These are phyloP conservation scores for Dynastes tityus DNA, from an alignment of 2,888 invertebrate genomes.

Conservation along the genomic window DNA sequence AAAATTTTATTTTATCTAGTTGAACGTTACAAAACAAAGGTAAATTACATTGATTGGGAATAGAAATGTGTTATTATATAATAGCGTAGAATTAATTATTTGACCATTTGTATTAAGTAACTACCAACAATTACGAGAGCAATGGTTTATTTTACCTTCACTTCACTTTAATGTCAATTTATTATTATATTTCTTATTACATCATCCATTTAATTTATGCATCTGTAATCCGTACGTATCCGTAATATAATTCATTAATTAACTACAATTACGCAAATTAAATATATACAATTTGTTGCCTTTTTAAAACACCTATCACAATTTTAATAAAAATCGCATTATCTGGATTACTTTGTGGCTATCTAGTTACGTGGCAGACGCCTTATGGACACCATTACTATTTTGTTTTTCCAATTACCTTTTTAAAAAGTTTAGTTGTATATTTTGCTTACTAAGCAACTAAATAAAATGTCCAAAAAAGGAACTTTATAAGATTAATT, in stretches of 20 bases:
- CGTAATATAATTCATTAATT: not conserved
- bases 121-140: not conserved
- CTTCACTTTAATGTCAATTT: not conserved
- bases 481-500: no score
- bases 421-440: no score
- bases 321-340: no score
- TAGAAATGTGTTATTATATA: conserved; percentile 12
- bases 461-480: no score
- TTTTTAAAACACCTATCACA: not conserved
- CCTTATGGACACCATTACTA: no score
- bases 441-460: no score
- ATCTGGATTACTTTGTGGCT: no score
- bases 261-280: not conserved
- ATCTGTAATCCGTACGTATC: not conserved
- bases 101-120: conserved; percentile 1
- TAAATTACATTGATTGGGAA: not conserved
- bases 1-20: no score
- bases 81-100: not conserved
- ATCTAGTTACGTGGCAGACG: no score
- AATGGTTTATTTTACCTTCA: conserved; percentile 13
- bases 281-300: not conserved
- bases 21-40: no score
- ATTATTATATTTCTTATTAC: conserved; percentile 2
- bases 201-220: not conserved
- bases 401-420: no score